Evolutionary conservation across 1,140 invertebrate genomes (phyloP), one percentile per base, ranked within the genome.

Genomic region (Lysiphlebus fabarum): DNA sequence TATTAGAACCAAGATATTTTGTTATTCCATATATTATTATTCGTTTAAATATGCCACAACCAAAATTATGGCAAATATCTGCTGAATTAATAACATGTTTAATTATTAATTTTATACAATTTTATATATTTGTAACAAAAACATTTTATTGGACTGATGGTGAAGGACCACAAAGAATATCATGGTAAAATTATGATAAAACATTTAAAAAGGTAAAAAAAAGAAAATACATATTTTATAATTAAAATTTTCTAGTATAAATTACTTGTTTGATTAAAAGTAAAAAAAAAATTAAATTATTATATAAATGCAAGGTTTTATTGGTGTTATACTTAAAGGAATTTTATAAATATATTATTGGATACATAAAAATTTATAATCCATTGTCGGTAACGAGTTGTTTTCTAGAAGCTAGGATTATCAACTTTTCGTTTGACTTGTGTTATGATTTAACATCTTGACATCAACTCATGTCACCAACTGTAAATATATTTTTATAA

Each of bases 1-100:
- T 99, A 38, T 73, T 99, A 1, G 97, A 99, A 76, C 85, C 96
- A 48, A 83, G 96, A 26, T 99, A 99, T 74, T 99, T 96, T 75
- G 88, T 99, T 37, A 80, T 97, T 37, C 95, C 96, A 0, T 99
- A 90, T 71, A 77, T 97, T 12, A 75, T 99, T 33, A 86, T 92
- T 54, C 84, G 95, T 44, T 69, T 97, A 5, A 83, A 90, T 64
- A 83, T 91, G 49, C 73, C 78, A 17, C 74, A 80, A 40, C 81
- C 81, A 10, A 75, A 76, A 26, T 78, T 65, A 41, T 79, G 70
- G 67, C 82, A 85, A 53, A 71, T 92, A 36, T 33, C 84, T 37
- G 54, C 84, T 3, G 95, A 98, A 77, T 82, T 90, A 55, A 7
- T 89, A 0, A 83, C 86, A 40, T 88, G 87, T 74, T 49, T 86